A percentile compares a stretch with the other conserved stretches of the same genome.
These are phyloP conservation scores for Lysiphlebus fabarum DNA, from an alignment of 1,140 invertebrate species.

Conservation along the genomic window DNA sequence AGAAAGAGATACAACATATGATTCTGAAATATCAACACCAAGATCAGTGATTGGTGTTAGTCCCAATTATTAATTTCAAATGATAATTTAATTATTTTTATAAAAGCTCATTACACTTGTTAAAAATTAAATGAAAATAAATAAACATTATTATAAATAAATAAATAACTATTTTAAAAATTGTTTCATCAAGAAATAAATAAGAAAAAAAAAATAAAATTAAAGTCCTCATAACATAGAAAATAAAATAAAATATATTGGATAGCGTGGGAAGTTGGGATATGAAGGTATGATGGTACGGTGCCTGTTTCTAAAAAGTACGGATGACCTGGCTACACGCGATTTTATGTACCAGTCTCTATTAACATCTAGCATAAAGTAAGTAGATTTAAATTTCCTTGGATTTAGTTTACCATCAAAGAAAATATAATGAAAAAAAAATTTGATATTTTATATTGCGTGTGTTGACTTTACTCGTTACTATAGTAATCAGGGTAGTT, in stretches of 20 bases:
- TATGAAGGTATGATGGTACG: slow-evolving; percentile 37
- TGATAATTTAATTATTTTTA: no score
- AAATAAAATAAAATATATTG: no score
- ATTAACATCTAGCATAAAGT: slow-evolving; percentile 27
- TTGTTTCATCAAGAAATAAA: no score
- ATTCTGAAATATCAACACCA: not conserved
- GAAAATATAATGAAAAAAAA: no score
- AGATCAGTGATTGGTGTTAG: no score
- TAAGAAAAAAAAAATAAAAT: no score
- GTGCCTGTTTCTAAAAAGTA: slow-evolving; percentile 39
- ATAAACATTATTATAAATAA: no score
- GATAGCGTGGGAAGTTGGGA: not conserved
- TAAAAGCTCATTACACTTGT: no score
- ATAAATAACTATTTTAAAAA: no score
- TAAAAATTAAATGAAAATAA: no score
- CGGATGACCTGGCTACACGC: slow-evolving; percentile 41
- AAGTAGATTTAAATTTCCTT: slow-evolving; percentile 35
- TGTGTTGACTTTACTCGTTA: slow-evolving; percentile 1
- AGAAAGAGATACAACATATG: slow-evolving; percentile 5
- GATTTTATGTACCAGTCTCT: slow-evolving; percentile 43
- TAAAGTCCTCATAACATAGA: no score
- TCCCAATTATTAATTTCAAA: not conserved
- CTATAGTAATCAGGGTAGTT: not conserved
- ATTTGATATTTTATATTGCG: no score
- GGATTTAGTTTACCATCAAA: slow-evolving; percentile 13